Base-by-base conservation (phyloP, 2,888 invertebrate species). In the Xestia ashworthii region DNA sequence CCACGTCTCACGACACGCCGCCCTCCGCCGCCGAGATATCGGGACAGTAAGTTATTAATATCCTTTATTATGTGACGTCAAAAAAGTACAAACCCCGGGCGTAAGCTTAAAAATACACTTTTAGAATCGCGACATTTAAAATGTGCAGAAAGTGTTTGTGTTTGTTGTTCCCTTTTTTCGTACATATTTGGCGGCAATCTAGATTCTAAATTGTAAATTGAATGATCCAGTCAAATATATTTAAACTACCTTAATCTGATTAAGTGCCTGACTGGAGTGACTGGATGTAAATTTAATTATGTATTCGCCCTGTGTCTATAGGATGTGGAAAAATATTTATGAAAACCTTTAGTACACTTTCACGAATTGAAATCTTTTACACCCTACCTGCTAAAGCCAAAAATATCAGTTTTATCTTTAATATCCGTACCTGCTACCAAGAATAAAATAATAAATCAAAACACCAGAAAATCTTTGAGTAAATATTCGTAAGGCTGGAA, bases 11-110 rank as follows among this genome's bases (percentile, higher is more conserved):
- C 71, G 96, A 96, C 44, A 89, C 89, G 5, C 94, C 94, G 25
- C 94, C 94, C 0, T 95, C 96, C 0, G 92, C 96, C 5, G 95
- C 95, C 3, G 96, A 96, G 78, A 95, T 96, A 80, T 89, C 95
- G 83, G 96, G 95, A 89, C 95, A 96, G 96, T 96, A 89, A 95
- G 81, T 73, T 25, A 62, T n/a, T 71, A 38, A 46, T 38, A 82
- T 16, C 9, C 11, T 55, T 44, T 44, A 19, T n/a, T 82, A 12
- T 5, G 48, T 50, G 22, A 60, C 6, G 8, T 64, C 44, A 65
- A 65, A 8, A 44, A 44, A 65, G 44, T n/a, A 14, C 1, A 16
- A 65, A 65, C n/a, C 25, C 9, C 12, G n/a, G n/a, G 22, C 12
- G 8, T 44, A 44, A 14, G 44, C n/a, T n/a, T 65, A n/a, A 65